A percentile compares a stretch with the other conserved stretches of the same genome.
These are phyloP conservation scores for Tiliacea citrago DNA, from an alignment of 2,888 invertebrate species.

Conservation along the genomic window DNA sequence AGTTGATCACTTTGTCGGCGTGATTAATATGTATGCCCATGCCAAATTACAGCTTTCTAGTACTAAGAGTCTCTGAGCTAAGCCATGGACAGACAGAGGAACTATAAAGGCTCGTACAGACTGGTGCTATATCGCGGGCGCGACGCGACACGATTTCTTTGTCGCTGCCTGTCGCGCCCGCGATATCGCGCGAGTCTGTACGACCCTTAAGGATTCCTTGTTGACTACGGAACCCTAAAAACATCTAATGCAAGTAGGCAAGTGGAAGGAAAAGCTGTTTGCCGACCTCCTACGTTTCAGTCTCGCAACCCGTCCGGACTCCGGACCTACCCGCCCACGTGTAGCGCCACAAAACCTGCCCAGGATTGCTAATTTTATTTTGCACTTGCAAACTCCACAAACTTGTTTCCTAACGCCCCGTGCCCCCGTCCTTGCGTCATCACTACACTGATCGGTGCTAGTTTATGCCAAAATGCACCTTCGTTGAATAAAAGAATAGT, in stretches of 20 bases:
- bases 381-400: conserved; percentile 75
- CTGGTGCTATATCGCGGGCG: no score
- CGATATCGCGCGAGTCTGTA: no score
- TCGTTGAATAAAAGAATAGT: conserved; percentile 5
- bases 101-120: no score
- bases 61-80: no score
- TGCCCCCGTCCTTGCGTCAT: conserved; percentile 71
- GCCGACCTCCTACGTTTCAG: conserved; percentile 73
- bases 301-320: conserved; percentile 62
- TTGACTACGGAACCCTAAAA: neutral
- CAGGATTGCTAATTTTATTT: conserved; percentile 83
- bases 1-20: no score
- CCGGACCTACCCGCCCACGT: conserved; percentile 80
- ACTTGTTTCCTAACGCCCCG: conserved; percentile 82
- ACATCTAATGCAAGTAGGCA: conserved; percentile 36
- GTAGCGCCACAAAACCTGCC: conserved; percentile 83
- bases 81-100: no score
- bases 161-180: no score
- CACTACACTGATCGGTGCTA: conserved; percentile 32
- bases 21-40: no score
- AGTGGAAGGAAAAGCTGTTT: conserved; percentile 73
- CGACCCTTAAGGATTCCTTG: no score
- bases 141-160: no score
- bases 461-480: conserved; percentile 25
- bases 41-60: no score